Evolutionary conservation across 2,888 invertebrate species (phyloP).

Genomic region (Calameuta pallipes): DNA sequence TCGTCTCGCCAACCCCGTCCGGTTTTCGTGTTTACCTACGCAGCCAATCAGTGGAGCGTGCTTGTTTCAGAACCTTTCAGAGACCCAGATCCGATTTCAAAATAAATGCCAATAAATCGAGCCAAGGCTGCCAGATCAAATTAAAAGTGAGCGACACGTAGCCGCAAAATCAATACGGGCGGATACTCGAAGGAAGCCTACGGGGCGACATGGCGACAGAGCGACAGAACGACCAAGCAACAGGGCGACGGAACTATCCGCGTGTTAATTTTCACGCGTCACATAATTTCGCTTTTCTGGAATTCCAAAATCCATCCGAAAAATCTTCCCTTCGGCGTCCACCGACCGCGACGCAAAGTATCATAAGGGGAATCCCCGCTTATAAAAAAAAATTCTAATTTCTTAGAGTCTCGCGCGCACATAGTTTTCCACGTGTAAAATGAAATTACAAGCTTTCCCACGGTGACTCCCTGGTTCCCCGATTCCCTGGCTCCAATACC

Average conservation of each 20-base stretch:
- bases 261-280: too few species aligned
- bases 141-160: conserved; percentile 35
- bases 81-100: conserved; percentile 42
- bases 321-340: too few species aligned
- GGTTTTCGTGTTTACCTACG: conserved; percentile 18
- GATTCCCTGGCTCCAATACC: too few species aligned
- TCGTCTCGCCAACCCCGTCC: conserved; percentile 7
- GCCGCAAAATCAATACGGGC: conserved; percentile 46
- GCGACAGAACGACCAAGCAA: background rate
- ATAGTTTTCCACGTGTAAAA: conserved; percentile 31
- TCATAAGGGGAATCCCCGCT: too few species aligned
- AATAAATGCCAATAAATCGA: conserved; percentile 52
- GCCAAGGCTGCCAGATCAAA: conserved; percentile 42
- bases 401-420: conserved; percentile 5
- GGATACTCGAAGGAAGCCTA: conserved; percentile 22
- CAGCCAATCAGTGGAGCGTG: conserved; percentile 27
- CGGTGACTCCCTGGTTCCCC: conserved; percentile 34
- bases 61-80: conserved; percentile 24
- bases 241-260: too few species aligned
- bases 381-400: background rate
- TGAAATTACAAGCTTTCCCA: conserved; percentile 39
- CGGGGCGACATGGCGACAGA: conserved; percentile 12
- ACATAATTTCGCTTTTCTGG: too few species aligned
- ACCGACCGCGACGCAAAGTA: too few species aligned
- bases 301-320: too few species aligned